These are phyloP conservation scores for Mythimna impura DNA, from an alignment of 2,888 invertebrate genomes.

Conservation along the genomic window DNA sequence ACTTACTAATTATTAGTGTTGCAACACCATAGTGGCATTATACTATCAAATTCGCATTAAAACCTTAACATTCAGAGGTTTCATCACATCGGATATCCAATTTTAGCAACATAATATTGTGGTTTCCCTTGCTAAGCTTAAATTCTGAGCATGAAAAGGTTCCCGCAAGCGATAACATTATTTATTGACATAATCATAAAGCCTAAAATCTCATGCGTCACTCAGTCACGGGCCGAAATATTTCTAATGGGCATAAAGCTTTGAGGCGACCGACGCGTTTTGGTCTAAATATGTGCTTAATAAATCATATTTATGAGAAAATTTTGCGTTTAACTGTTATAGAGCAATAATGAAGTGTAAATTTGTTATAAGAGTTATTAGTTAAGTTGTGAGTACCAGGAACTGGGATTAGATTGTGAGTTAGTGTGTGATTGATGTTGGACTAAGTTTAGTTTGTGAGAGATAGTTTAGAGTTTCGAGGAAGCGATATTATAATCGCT, in stretches of 20 bases:
- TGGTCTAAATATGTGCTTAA: conserved; percentile 57
- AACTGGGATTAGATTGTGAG: conserved; percentile 32
- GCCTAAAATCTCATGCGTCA: conserved; percentile 29
- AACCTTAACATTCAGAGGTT: conserved; percentile 30
- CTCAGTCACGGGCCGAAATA: conserved; percentile 39
- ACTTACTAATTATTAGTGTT: no score
- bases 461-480: conserved; percentile 3
- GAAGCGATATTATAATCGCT: conserved; percentile 9
- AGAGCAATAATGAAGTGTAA: conserved; percentile 48
- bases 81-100: conserved; percentile 52
- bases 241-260: conserved; percentile 58
- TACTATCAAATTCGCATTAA: neutral
- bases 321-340: conserved; percentile 45
- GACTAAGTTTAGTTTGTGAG: conserved; percentile 31
- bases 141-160: conserved; percentile 41
- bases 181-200: conserved; percentile 34
- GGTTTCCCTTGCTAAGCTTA: conserved; percentile 46
- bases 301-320: conserved; percentile 61
- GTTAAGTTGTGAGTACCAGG: conserved; percentile 28
- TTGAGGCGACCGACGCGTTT: conserved; percentile 45
- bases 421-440: conserved; percentile 41
- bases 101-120: conserved; percentile 59
- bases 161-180: conserved; percentile 24
- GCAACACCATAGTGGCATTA: neutral
- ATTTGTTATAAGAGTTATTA: conserved; percentile 44